phyloP scores from a whole-genome alignment of 2,888 invertebrate genomes.

The Capitulum mitella region DNA sequence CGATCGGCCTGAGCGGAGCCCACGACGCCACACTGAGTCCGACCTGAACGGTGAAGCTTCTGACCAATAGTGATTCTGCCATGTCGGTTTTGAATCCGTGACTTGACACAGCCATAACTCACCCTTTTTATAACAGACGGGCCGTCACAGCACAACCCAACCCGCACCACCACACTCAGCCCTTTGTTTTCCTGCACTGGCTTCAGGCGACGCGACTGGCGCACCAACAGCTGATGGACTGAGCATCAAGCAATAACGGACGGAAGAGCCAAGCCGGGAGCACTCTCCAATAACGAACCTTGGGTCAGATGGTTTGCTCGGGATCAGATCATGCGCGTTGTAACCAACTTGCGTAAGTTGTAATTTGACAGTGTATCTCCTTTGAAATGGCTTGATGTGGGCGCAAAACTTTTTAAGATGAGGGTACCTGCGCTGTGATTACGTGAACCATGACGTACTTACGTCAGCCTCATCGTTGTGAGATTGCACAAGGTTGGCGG shows the following conservation, averaged over 20 bases:
- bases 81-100: neutral
- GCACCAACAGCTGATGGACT: conserved; percentile 2
- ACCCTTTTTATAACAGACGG: neutral
- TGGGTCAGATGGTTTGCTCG: no score
- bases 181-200: conserved; percentile 9
- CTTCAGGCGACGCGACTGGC: neutral
- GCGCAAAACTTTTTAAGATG: no score
- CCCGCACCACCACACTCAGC: neutral
- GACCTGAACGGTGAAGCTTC: neutral
- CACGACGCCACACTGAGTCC: neutral
- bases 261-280: neutral
- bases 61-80: neutral
- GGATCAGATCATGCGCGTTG: no score
- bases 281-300: neutral
- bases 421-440: no score
- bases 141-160: neutral
- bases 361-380: no score
- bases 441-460: no score
- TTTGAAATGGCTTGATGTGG: no score
- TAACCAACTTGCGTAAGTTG: no score
- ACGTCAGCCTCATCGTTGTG: no score
- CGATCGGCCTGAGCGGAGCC: neutral
- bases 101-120: neutral
- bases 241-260: neutral
- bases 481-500: no score